Base-by-base conservation (phyloP, 1,140 invertebrate genomes). In the Aphelinus certus region DNA sequence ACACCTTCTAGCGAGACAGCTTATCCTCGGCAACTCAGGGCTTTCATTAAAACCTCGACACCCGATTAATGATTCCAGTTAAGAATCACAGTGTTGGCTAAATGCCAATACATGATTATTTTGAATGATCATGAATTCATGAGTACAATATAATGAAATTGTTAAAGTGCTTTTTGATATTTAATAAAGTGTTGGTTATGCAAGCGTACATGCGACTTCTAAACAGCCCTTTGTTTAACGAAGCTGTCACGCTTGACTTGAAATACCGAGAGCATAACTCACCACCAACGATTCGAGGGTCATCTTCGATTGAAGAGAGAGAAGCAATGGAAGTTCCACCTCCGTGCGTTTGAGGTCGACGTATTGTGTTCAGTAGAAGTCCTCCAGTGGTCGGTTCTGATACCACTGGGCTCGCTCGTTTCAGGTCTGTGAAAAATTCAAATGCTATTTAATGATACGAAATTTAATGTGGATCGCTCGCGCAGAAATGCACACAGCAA, bases 221-320 rank as follows among this genome's bases (percentile, higher is more conserved):
- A 26, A 26, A 26, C 26, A 26, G 26, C 26, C 26, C 26, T 26
- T 53, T 53, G 51, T 4, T 6, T 6, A 53, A 6, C 51, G 51
- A 53, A 56, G 66, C 73, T 69, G 60, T 75, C 53, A 3, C 49
- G 42, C 66, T 10, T 42, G 4, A 45, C 10, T 5, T 3, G 7
- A 76, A 70, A 71, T 73, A 7, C 51, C 48, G 51, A 56, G 77
- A 26, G 51, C 61, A 42, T 79, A 75, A 88, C 84, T 87, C 85
- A 89, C 88, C 88, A 83, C 88, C 89, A 76, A 89, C 85, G 77
- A 89, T 88, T 77, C 88, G 88, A 79, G 89, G 88, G 83, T 89
- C 89, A 84, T 90, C 89, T 81, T 89, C 89, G 70, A 88, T 86
- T 77, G 88, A 89, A 69, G 84, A 86, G 76, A 88, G 82, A 70